phyloP scores from a whole-genome alignment of 2,113 vertebrate genomes.

The Pithys albifrons region DNA sequence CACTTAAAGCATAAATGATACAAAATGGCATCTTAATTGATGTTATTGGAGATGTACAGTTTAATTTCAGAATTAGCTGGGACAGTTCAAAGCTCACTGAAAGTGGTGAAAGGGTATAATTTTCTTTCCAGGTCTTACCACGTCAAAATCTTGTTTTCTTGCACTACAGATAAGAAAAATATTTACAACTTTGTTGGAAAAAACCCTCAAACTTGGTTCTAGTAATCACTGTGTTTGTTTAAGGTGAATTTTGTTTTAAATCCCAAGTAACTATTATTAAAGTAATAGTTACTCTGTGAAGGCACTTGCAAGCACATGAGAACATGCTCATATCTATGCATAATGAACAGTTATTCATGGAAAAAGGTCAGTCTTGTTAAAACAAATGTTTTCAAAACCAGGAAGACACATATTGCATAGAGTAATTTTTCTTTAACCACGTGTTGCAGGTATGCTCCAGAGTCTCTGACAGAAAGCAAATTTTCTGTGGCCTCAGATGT shows the following conservation, averaged over 20 bases:
- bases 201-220: not conserved
- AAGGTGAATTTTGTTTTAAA: not conserved
- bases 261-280: not conserved
- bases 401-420: not conserved
- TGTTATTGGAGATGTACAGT: not conserved
- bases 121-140: not conserved
- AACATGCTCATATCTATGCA: not conserved
- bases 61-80: not conserved
- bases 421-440: not conserved
- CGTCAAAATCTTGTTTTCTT: not conserved
- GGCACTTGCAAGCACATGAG: not conserved
- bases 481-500: constrained; percentile 97
- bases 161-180: not conserved
- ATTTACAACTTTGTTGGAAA: not conserved
- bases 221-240: not conserved
- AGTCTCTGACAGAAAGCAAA: constrained; percentile 96
- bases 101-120: not conserved
- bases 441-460: constrained; percentile 90
- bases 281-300: not conserved
- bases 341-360: not conserved
- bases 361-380: not conserved
- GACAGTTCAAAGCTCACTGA: not conserved
- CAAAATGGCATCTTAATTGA: not conserved
- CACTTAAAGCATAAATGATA: not conserved
- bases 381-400: not conserved